phyloP scores from a whole-genome alignment of 2,888 invertebrate species.

The Gymnosoma rotundatum region DNA sequence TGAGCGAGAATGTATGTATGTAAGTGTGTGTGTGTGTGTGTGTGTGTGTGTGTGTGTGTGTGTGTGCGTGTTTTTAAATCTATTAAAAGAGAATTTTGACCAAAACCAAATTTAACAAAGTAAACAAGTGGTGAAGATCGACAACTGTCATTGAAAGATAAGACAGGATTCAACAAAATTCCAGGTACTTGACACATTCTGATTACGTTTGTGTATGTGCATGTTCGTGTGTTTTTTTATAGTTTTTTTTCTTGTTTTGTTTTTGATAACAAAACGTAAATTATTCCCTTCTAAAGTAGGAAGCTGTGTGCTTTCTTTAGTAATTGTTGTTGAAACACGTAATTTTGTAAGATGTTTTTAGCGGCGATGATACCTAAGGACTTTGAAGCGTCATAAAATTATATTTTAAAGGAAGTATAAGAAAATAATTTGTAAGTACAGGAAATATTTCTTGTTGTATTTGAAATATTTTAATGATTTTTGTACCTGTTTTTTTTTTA shows the following conservation, averaged over 20 bases:
- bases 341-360: slow-evolving; percentile 34
- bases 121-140: slow-evolving; percentile 66
- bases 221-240: background rate
- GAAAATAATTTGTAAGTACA: background rate
- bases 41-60: background rate
- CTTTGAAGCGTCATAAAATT: background rate
- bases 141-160: slow-evolving; percentile 49
- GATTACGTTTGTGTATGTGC: background rate
- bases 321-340: slow-evolving; percentile 48
- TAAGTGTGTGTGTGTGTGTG: background rate
- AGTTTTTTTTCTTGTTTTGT: background rate
- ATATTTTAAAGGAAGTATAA: slow-evolving; percentile 15
- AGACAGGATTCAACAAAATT: slow-evolving; percentile 42
- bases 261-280: slow-evolving; percentile 6
- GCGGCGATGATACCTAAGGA: background rate
- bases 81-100: slow-evolving; percentile 26
- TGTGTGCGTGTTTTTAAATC: background rate
- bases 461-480: background rate
- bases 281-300: slow-evolving; percentile 9
- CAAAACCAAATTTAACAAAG: slow-evolving; percentile 25
- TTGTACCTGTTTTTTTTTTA: background rate
- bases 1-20: background rate
- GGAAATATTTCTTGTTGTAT: background rate
- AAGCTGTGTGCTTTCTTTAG: slow-evolving; percentile 34
- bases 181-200: slow-evolving; percentile 30